Base-by-base conservation (phyloP, 2,113 vertebrate species). In the Damaliscus lunatus region DNA sequence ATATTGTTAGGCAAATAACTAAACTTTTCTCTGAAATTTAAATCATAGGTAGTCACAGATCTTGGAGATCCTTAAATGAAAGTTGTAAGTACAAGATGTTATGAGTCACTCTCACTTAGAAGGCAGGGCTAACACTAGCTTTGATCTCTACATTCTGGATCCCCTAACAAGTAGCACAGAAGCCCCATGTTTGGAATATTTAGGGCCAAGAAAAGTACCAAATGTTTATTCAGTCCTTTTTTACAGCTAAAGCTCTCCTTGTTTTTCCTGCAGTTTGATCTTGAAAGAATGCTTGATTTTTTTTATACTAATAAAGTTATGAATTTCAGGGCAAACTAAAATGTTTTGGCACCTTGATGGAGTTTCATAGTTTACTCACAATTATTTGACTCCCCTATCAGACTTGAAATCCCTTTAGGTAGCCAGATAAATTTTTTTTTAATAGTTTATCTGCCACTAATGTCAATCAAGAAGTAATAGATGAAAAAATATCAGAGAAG, bases 271-370 rank as follows among this genome's bases (percentile, higher is more conserved):
- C 14, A 88, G 55, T 86, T 93, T 84, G 82, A 91, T 93, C 62
- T 53, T 87, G 17, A 82, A 96, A 82, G 36, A 94, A 83, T 40
- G 50, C 33, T 53, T 93, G 53, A 21, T 21, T 46, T 62, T 64
- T 31, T 16, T 81, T 60, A 62, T 23, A 88, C 74, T 87, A 87
- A 94, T 93, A 7, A 95, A 97, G 55, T 86, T 90, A 90, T 10
- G 53, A 94, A 94, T 74, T 93, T 96, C n/a, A 87, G 33, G 31
- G 29, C 13, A 93, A 91, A 93, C 31, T 74, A 82, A 94, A 95
- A 52, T 74, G 67, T 40, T 83, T 19, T 91, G 67, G 64, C 11
- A 87, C 2, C 3, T 21, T 31, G 9, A 36, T 9, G 17, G 50
- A 43, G 17, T 57, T 57, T 80, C 59, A 93, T 27, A 71, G 77